These are phyloP conservation scores for Chaetodon trifasciatus DNA, from an alignment of 2,797 vertebrate genomes.

Conservation along the genomic window DNA sequence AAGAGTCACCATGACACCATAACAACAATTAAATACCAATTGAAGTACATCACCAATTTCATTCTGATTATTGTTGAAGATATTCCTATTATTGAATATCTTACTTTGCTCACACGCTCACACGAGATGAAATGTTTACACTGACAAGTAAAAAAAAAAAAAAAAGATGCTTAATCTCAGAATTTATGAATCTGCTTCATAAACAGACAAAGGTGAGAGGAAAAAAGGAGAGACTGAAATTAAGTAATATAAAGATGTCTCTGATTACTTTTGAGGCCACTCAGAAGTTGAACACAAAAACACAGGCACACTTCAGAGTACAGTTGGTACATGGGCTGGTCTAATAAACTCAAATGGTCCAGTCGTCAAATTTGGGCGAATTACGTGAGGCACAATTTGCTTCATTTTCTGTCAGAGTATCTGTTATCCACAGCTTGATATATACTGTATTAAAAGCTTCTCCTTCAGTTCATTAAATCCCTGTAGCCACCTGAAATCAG, in stretches of 20 bases:
- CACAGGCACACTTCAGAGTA: neutral
- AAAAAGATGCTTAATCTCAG: too few species aligned
- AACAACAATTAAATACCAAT: neutral
- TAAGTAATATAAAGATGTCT: too few species aligned
- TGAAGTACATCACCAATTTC: neutral
- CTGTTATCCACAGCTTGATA: neutral
- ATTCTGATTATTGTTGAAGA: neutral
- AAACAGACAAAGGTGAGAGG: too few species aligned
- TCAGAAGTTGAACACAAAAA: too few species aligned
- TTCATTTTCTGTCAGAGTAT: neutral
- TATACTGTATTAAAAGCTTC: neutral
- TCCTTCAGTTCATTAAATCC: neutral
- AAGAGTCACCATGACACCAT: neutral
- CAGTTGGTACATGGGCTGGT: too few species aligned
- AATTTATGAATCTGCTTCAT: neutral
- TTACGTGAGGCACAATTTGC: neutral
- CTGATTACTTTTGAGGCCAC: too few species aligned
- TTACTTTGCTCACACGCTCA: too few species aligned
- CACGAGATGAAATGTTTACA: too few species aligned
- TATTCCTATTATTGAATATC: neutral
- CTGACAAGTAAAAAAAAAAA: too few species aligned
- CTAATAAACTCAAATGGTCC: too few species aligned
- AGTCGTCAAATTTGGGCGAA: neutral
- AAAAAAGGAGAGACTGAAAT: too few species aligned
- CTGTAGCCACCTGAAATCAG: neutral